Evolutionary conservation across 2,888 invertebrate genomes (phyloP), one percentile per base, ranked within the genome.

Genomic region (Xestia rhomboidea): DNA sequence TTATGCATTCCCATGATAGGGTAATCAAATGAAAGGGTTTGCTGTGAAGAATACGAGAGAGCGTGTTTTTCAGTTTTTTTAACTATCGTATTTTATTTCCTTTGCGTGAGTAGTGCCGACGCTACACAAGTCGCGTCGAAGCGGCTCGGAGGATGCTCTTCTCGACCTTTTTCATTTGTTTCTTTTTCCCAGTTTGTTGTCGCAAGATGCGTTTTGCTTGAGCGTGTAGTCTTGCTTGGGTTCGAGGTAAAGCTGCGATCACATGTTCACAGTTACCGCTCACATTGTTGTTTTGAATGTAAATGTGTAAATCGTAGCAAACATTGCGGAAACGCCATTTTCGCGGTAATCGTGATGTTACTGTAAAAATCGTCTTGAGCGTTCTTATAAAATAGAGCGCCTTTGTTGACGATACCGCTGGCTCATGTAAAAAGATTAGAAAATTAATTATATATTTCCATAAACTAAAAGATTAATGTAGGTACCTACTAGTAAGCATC

Each of bases 211-310:
- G 5, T 54, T 21, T 21, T 34, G 21, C 6, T 62, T n/a, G 51
- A 51, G 4, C 11, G 51, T 24, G 51, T 51, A 54, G n/a, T 54
- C 34, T 34, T 34, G 34, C n/a, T 54, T 54, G 54, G 5, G 13
- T 21, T 62, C 62, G 13, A 6, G 24, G 21, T 84, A 71, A 74
- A 75, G 63, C 68, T 51, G 44, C 11, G 57, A 54, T 24, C 51
- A 68, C 34, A 63, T 71, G 57, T 46, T 63, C 34, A 24, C 30
- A n/a, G 21, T n/a, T 54, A 11, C 51, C n/a, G n/a, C n/a, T 54
- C 18, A 6, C 15, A 21, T 7, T 1, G 38, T 74, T 64, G 30
- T 54, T 73, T 73, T 46, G 38, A 64, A 77, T 81, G 60, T 38
- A n/a, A 67, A 81, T 79, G 18, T 4, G 10, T 27, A 60, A 73